phyloP scores from a whole-genome alignment of 2,113 vertebrate genomes.

The Actenoides lindsayi region DNA sequence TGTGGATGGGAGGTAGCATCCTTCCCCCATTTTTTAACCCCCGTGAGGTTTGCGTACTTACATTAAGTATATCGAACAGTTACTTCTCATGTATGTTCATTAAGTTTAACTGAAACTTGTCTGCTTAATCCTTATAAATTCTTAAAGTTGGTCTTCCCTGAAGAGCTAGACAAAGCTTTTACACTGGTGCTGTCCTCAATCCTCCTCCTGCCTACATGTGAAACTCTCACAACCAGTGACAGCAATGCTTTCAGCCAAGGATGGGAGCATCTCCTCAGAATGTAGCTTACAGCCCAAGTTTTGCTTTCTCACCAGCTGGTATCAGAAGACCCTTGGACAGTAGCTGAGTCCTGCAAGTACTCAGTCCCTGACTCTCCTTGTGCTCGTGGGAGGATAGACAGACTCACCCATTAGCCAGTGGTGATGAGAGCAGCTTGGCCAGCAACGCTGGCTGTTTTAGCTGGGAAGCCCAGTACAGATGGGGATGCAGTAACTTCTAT shows the following conservation, averaged over 20 bases:
- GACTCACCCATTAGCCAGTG: neutral
- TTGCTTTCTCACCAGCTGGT: neutral
- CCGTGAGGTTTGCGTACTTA: neutral
- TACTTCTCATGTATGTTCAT: neutral
- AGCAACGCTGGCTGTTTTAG: rapidly evolving
- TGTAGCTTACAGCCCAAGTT: neutral
- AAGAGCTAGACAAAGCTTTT: neutral
- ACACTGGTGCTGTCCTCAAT: neutral
- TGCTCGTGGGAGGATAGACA: neutral
- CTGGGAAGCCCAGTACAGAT: neutral
- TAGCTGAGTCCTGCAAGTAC: neutral
- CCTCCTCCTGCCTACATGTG: neutral
- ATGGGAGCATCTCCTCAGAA: neutral
- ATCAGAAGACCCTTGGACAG: neutral
- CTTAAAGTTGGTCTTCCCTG: neutral
- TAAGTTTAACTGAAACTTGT: neutral
- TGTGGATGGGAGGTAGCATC: neutral
- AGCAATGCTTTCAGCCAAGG: neutral
- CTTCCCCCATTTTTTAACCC: neutral
- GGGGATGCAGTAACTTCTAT: neutral
- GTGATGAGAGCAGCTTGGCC: neutral
- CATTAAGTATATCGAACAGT: neutral
- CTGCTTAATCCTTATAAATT: neutral
- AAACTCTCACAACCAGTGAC: neutral
- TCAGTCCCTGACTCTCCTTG: neutral